A percentile compares a stretch with the other conserved stretches of the same genome.
Conservation (phyloP, 2,888 invertebrate species). For the Bembecia ichneumoniformis region DNA sequence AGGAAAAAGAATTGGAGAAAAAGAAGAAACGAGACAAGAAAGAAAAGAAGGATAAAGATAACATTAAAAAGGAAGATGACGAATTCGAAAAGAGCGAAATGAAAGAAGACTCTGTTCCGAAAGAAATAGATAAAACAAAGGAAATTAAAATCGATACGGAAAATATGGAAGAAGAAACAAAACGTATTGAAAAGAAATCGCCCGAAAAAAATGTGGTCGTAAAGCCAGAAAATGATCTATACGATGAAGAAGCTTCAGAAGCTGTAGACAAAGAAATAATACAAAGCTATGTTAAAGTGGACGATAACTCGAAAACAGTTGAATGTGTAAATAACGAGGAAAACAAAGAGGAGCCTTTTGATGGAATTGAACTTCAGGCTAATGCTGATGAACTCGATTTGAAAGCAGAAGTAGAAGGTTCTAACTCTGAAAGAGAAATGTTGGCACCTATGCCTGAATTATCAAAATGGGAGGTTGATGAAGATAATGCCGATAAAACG, state of each 20-base stretch:
- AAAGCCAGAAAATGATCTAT: slow-evolving; percentile 50
- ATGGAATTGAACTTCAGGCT: slow-evolving; percentile 73
- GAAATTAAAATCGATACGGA: slow-evolving; percentile 10
- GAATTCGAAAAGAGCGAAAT: slow-evolving; percentile 35
- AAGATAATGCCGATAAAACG: slow-evolving; percentile 53
- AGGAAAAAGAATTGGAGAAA: slow-evolving; percentile 61
- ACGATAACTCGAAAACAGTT: slow-evolving; percentile 27
- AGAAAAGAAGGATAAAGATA: slow-evolving; percentile 69
- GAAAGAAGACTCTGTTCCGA: slow-evolving; percentile 21
- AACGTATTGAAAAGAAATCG: slow-evolving; percentile 20
- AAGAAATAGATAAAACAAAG: slow-evolving; percentile 35
- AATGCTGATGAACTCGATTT: slow-evolving; percentile 70
- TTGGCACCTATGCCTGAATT: slow-evolving; percentile 82
- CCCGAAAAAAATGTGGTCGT: slow-evolving; percentile 18
- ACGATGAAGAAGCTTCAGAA: slow-evolving; percentile 67
- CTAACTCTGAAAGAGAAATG: slow-evolving; percentile 67
- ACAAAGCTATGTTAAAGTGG: slow-evolving; percentile 67
- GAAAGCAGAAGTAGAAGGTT: slow-evolving; percentile 60
- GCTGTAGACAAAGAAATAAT: slow-evolving; percentile 72
- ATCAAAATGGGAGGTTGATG: slow-evolving; percentile 91
- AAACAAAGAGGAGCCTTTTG: slow-evolving; percentile 67
- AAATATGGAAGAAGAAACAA: slow-evolving; percentile 20
- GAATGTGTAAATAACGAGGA: slow-evolving; percentile 36
- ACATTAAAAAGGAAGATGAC: slow-evolving; percentile 38
- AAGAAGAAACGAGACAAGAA: slow-evolving; percentile 70